These are phyloP conservation scores for Rhinoderma darwinii DNA, from an alignment of 2,113 vertebrate species.

Conservation along the genomic window DNA sequence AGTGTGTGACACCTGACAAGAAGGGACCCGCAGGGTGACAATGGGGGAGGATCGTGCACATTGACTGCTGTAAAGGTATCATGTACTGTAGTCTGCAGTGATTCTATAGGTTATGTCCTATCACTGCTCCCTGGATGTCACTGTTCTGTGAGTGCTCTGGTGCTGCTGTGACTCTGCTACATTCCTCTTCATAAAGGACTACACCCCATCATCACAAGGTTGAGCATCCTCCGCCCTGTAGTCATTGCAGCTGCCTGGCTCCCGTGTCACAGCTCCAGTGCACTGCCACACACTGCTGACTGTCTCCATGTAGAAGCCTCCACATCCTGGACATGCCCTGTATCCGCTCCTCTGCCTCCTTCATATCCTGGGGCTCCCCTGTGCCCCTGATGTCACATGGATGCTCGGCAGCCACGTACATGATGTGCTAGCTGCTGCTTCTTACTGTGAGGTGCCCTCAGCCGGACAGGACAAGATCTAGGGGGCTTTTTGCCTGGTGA, in stretches of 20 bases:
- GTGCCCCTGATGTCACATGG: slow-evolving; percentile 32
- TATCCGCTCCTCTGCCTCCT: not conserved
- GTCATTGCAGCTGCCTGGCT: slow-evolving; percentile 12
- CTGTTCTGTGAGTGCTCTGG: not conserved
- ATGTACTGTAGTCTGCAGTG: not conserved
- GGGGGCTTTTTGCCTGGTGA: slow-evolving; percentile 32
- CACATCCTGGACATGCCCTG: slow-evolving; percentile 35
- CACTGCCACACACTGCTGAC: not conserved
- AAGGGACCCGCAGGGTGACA: not conserved
- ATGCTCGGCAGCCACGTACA: not conserved
- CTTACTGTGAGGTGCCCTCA: not conserved
- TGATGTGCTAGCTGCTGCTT: slow-evolving; percentile 29
- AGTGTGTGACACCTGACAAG: not conserved
- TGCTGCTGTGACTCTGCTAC: not conserved
- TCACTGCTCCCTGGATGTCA: not conserved
- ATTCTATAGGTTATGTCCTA: not conserved
- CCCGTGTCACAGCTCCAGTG: slow-evolving; percentile 5
- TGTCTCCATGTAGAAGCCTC: not conserved
- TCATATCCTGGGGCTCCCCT: slow-evolving; percentile 19
- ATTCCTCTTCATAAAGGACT: not conserved
- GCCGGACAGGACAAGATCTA: slow-evolving; percentile 8
- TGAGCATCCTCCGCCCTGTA: not conserved
- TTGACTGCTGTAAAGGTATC: not conserved
- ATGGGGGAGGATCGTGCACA: slow-evolving; percentile 3
- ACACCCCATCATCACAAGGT: slow-evolving; percentile 9